These are phyloP conservation scores for Conus ventricosus DNA, from an alignment of 1,140 invertebrate species.

Conservation along the genomic window DNA sequence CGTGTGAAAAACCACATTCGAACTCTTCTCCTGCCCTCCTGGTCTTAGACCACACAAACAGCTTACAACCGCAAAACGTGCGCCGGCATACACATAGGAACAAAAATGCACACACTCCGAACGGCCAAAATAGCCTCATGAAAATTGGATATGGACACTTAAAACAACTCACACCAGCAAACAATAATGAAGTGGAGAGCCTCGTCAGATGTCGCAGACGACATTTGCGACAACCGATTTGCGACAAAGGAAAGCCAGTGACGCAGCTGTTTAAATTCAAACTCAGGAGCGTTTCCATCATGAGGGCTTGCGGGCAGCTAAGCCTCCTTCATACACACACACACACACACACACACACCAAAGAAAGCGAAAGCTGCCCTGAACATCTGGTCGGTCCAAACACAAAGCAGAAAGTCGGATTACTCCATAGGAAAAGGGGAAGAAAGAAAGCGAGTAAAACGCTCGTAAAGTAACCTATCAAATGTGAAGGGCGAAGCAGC, in stretches of 20 bases:
- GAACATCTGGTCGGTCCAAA: not conserved
- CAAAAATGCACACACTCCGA: too few species aligned
- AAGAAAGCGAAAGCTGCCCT: not conserved
- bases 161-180: not conserved
- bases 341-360: not conserved
- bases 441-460: constrained; percentile 15
- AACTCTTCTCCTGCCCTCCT: too few species aligned
- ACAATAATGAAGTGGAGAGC: not conserved
- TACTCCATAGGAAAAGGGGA: not conserved
- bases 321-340: too few species aligned
- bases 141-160: too few species aligned
- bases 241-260: not conserved
- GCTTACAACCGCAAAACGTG: too few species aligned
- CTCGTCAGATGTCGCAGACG: not conserved
- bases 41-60: too few species aligned
- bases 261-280: not conserved
- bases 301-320: too few species aligned
- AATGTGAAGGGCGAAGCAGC: not conserved
- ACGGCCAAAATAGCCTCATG: too few species aligned
- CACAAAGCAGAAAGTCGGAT: constrained; percentile 1
- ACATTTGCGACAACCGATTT: not conserved
- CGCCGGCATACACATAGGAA: too few species aligned
- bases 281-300: not conserved
- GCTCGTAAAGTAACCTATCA: not conserved
- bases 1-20: too few species aligned